Evolutionary conservation across 2,888 invertebrate species (phyloP), one percentile per base, ranked within the genome.

Genomic region (Syrista parreyssii): DNA sequence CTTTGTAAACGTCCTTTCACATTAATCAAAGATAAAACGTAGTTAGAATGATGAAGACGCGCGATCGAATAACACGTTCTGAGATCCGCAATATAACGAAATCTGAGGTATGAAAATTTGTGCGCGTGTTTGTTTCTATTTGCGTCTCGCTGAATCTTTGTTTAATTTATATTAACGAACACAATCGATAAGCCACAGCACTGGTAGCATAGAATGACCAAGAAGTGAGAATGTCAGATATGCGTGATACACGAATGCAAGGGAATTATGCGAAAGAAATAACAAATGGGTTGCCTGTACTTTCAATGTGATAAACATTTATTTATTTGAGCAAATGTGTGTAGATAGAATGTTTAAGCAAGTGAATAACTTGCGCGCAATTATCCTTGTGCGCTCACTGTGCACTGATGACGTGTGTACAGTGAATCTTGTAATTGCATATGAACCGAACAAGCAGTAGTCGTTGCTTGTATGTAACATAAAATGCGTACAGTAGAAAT

Each of bases 261-360:
- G 55, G 55, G 9, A 55, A 55, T 55, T 15, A 23, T 55, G 9
- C 55, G 23, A 55, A 55, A 55, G 23, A 55, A 23, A 55, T 55
- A 55, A 55, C 3, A 33, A 75, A n/a, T 9, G 69, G 69, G 23
- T 75, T 75, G 36, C 75, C 30, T 71, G 34, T 34, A 71, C 30
- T 34, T 35, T 40, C 36, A 82, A 82, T 89, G 88, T 88, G 88
- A 89, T 89, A 88, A 85, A 82, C 81, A 79, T 80, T 87, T 89
- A 89, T 89, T 90, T 89, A 90, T 90, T 89, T 88, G 84, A 88
- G 83, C 83, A 83, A 86, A 85, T 82, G 80, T 86, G 84, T 86
- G 83, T 84, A 86, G 79, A 78, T 83, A 80, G 68, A 78, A 75
- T 79, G 76, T 77, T 77, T 78, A 76, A 73, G 76, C 71, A 75